phyloP scores from a whole-genome alignment of 2,888 invertebrate species.

The Agrochola litura region DNA sequence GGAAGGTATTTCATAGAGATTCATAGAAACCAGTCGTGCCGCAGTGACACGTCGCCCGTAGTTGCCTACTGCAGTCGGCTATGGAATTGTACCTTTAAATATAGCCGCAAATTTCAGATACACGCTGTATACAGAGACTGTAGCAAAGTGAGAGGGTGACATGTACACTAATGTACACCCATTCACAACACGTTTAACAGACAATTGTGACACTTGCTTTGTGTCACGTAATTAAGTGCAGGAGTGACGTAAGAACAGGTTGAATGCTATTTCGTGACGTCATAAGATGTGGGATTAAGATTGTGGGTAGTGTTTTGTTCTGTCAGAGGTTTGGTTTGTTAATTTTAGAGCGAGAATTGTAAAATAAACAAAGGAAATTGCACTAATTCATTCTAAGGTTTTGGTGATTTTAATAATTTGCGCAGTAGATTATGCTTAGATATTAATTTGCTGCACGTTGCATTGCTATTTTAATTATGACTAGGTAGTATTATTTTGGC shows the following conservation, averaged over 20 bases:
- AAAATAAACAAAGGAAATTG: background rate
- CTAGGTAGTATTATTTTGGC: background rate
- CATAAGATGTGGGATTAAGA: slow-evolving; percentile 17
- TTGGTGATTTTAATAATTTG: too few relatives aligned
- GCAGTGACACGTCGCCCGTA: too few relatives aligned
- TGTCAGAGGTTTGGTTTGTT: background rate
- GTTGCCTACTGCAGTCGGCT: too few relatives aligned
- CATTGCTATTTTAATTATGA: background rate
- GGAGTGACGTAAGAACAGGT: slow-evolving; percentile 18
- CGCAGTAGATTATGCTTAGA: background rate
- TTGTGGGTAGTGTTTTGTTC: background rate
- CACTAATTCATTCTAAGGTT: background rate
- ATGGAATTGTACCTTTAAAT: too few relatives aligned
- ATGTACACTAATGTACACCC: slow-evolving; percentile 13
- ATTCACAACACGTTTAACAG: slow-evolving; percentile 43
- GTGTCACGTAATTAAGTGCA: slow-evolving; percentile 47
- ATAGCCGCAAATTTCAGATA: too few relatives aligned
- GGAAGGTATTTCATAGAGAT: too few relatives aligned
- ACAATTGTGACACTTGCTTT: slow-evolving; percentile 52
- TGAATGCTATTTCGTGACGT: slow-evolving; percentile 28
- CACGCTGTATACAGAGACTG: slow-evolving; percentile 25
- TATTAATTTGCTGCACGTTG: background rate
- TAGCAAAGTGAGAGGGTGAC: slow-evolving; percentile 32
- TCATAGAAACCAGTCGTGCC: too few relatives aligned
- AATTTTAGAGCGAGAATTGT: background rate